Evolutionary conservation across 30 jellyfish, hydroid and myxozoan genomes (phyloP).

Genomic region (Cassiopea andromeda): DNA sequence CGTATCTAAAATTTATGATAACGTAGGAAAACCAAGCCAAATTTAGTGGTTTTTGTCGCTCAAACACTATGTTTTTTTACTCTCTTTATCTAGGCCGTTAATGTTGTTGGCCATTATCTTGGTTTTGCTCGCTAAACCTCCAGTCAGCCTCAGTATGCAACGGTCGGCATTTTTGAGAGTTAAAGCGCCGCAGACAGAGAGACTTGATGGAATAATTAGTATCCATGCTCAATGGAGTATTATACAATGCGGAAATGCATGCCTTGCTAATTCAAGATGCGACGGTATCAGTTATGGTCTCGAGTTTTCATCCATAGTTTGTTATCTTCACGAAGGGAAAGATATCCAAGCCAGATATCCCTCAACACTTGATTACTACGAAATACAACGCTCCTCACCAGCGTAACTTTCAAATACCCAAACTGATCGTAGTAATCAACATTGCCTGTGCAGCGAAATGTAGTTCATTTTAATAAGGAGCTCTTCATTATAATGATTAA

Average conservation of each 20-base stretch:
- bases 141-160: not conserved
- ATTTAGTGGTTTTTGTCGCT: too few relatives aligned
- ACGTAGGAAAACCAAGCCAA: too few relatives aligned
- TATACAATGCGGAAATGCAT: conserved; percentile 30
- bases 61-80: not conserved
- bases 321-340: conserved; percentile 18
- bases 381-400: not conserved
- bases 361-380: conserved; percentile 17
- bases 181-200: not conserved
- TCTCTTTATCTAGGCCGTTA: not conserved
- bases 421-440: too few relatives aligned
- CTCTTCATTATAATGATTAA: too few relatives aligned
- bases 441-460: too few relatives aligned
- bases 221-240: not conserved
- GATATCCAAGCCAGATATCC: not conserved
- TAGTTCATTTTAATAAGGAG: too few relatives aligned
- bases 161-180: not conserved
- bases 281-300: conserved; percentile 34
- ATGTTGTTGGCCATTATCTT: not conserved
- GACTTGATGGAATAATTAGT: not conserved
- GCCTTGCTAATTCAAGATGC: conserved; percentile 13
- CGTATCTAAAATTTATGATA: too few relatives aligned
- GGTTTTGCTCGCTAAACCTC: not conserved
- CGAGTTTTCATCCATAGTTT: not conserved
- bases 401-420: not conserved